These are phyloP conservation scores for Drosophila eugracilis DNA, from an alignment of 1,140 invertebrate genomes.

Conservation along the genomic window DNA sequence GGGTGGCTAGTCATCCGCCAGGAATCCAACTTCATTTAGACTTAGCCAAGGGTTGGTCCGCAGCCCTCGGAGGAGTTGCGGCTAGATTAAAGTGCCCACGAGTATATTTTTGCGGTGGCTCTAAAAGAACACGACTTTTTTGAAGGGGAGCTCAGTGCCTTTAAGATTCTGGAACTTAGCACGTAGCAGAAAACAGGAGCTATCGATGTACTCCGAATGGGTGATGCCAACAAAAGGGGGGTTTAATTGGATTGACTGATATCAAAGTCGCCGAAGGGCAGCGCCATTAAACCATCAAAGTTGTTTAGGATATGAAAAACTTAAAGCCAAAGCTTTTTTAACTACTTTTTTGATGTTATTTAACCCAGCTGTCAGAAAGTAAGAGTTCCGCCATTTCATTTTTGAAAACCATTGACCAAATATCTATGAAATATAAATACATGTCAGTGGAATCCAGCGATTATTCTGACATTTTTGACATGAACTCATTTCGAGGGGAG, in stretches of 20 bases:
- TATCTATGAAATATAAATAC: background rate
- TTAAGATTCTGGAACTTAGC: constrained; percentile 13
- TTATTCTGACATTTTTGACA: background rate
- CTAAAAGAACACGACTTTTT: constrained; percentile 4
- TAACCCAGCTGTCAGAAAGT: background rate
- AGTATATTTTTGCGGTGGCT: constrained; percentile 40
- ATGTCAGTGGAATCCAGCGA: background rate
- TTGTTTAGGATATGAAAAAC: background rate
- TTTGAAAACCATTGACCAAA: no score
- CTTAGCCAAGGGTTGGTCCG: constrained; percentile 15
- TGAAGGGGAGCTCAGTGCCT: background rate
- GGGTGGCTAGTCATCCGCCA: constrained; percentile 25
- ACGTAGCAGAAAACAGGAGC: background rate
- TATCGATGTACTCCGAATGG: constrained; percentile 16
- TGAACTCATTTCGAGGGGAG: background rate
- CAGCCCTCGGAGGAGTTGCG: constrained; percentile 12
- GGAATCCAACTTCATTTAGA: constrained; percentile 39
- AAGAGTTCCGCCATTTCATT: background rate
- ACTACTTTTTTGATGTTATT: no score
- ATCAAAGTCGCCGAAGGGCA: constrained; percentile 10
- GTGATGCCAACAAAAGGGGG: constrained; percentile 12
- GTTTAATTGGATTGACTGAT: constrained; percentile 46
- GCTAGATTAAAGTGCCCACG: constrained; percentile 36
- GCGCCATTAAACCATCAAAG: no score
- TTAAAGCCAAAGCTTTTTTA: background rate